phyloP scores from a whole-genome alignment of 2,888 invertebrate species.

The Axea sp. region DNA sequence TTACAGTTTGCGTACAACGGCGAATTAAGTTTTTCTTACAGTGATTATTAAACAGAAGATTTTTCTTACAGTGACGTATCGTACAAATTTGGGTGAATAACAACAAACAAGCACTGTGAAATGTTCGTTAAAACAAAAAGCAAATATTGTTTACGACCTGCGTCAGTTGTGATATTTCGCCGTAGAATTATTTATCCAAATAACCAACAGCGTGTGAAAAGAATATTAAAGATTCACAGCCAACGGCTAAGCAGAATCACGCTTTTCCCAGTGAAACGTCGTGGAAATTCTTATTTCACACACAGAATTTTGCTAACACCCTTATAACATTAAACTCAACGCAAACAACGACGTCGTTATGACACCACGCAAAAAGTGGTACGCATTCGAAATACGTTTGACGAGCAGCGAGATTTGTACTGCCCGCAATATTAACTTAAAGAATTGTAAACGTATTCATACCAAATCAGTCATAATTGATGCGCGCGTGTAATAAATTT shows the following conservation, averaged over 20 bases:
- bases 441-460: slow-evolving; percentile 7
- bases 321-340: slow-evolving; percentile 37
- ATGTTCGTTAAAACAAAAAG: no score
- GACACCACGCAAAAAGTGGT: slow-evolving; percentile 29
- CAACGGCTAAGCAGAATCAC: slow-evolving; percentile 22
- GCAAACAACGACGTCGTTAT: slow-evolving; percentile 14
- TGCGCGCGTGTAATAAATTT: slow-evolving; percentile 16
- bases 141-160: no score
- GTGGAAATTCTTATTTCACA: slow-evolving; percentile 32
- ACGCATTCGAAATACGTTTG: slow-evolving; percentile 7
- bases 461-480: slow-evolving; percentile 27
- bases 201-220: slow-evolving; percentile 64
- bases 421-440: slow-evolving; percentile 23
- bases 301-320: slow-evolving; percentile 19
- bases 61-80: no score
- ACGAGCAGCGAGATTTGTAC: slow-evolving; percentile 7
- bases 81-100: no score
- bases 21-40: no score
- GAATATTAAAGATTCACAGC: slow-evolving; percentile 61
- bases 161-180: no score
- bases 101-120: no score
- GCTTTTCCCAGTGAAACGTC: slow-evolving; percentile 24
- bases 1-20: no score
- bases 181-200: slow-evolving; percentile 60
- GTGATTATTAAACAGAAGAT: no score